Evolutionary conservation across 1,140 invertebrate genomes (phyloP).

Genomic region (Dendroctonus valens): DNA sequence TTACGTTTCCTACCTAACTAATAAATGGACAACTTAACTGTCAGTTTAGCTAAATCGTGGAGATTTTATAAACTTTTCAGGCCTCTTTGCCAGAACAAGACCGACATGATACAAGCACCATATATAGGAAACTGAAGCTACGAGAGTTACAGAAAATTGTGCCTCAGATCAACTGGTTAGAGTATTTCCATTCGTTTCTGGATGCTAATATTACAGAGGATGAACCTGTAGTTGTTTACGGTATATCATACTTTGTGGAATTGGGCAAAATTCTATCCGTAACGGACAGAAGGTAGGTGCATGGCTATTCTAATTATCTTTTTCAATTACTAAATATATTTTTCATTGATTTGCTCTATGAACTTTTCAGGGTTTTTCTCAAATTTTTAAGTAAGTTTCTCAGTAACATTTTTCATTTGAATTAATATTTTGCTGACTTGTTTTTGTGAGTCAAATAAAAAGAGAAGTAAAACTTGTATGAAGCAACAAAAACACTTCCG

Average conservation of each 20-base stretch:
- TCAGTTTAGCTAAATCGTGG: not conserved
- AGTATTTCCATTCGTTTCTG: constrained; percentile 71
- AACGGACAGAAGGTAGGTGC: constrained; percentile 64
- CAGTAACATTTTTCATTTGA: too few relatives aligned
- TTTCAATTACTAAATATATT: too few relatives aligned
- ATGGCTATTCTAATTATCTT: too few relatives aligned
- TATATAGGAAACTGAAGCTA: constrained; percentile 71
- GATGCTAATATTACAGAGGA: constrained; percentile 61
- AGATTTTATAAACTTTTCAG: constrained; percentile 49
- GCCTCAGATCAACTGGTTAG: constrained; percentile 75
- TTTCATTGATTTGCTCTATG: too few relatives aligned
- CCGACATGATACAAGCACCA: constrained; percentile 75
- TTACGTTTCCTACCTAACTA: too few relatives aligned
- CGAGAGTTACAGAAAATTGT: constrained; percentile 63
- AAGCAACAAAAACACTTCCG: too few relatives aligned
- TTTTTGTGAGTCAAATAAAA: too few relatives aligned
- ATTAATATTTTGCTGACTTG: too few relatives aligned
- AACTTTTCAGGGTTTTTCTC: too few relatives aligned
- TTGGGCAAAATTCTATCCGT: constrained; percentile 70
- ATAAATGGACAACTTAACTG: too few relatives aligned
- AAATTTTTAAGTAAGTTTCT: too few relatives aligned
- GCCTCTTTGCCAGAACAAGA: constrained; percentile 76
- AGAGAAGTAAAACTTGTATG: too few relatives aligned
- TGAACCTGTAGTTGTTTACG: constrained; percentile 78
- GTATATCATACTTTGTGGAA: constrained; percentile 74